Evolutionary conservation across 30 jellyfish, hydroid and myxozoan genomes (phyloP).

Genomic region (Catostylus mosaicus): DNA sequence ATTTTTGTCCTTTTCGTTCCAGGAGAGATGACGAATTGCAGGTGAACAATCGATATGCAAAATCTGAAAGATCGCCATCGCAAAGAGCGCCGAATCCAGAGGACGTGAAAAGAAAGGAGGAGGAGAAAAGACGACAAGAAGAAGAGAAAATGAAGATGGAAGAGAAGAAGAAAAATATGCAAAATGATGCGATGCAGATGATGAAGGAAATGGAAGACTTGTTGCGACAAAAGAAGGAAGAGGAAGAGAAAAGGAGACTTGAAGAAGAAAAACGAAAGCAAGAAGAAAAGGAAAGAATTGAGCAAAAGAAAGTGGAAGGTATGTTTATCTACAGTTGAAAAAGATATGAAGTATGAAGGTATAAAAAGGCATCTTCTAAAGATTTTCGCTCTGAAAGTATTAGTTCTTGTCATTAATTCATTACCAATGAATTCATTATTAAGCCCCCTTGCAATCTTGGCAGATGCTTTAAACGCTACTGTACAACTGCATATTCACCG

Average conservation of each 20-base stretch:
- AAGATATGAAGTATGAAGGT: no score
- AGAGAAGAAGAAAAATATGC: conserved; percentile 61
- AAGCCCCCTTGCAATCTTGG: no score
- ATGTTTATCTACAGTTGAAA: no score
- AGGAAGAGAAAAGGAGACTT: conserved; percentile 51
- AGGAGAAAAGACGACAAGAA: conserved; percentile 31
- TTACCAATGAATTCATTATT: no score
- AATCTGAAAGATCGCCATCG: conserved; percentile 14
- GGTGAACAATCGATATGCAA: conserved; percentile 16
- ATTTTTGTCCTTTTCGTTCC: neutral
- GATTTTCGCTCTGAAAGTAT: no score
- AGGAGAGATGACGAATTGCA: conserved; percentile 8
- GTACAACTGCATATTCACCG: no score
- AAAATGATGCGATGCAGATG: conserved; percentile 55
- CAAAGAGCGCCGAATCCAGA: conserved; percentile 20
- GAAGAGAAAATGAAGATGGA: conserved; percentile 50
- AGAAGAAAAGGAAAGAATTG: conserved; percentile 47
- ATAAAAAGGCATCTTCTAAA: no score
- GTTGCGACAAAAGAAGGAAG: conserved; percentile 66
- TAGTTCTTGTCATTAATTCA: no score
- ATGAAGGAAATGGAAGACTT: conserved; percentile 79
- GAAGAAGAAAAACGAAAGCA: conserved; percentile 66
- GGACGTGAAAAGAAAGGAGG: conserved; percentile 34
- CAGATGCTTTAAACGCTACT: no score
- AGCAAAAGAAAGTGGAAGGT: conserved; percentile 68